Conservation (phyloP, 2,888 invertebrate genomes). For the Ligdia adustata region DNA sequence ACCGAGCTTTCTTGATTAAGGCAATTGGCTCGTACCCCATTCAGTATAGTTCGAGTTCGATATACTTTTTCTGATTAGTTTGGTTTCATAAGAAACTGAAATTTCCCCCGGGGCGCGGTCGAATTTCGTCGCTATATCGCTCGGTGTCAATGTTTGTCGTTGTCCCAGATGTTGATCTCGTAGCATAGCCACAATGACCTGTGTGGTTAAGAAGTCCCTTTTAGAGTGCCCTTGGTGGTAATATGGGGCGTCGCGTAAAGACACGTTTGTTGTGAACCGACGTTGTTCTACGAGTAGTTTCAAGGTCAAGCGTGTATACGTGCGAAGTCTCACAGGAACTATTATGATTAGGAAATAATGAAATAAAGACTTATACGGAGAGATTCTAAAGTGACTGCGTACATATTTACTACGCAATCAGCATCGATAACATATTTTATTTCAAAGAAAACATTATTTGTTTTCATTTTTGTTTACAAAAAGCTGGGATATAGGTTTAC, state of each 20-base stretch:
- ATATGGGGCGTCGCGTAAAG: conserved; percentile 11
- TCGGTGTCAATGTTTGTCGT: conserved; percentile 50
- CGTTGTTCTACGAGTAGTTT: too few species aligned
- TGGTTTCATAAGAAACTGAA: conserved; percentile 50
- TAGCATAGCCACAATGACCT: conserved; percentile 27
- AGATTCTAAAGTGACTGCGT: too few species aligned
- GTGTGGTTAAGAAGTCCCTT: conserved; percentile 30
- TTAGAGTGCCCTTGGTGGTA: conserved; percentile 28
- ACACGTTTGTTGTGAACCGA: conserved; percentile 1
- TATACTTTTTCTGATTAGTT: conserved; percentile 55
- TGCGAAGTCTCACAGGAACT: too few species aligned
- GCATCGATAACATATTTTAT: too few species aligned
- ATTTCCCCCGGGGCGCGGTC: conserved; percentile 58
- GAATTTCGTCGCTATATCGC: conserved; percentile 52
- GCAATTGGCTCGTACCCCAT: conserved; percentile 35
- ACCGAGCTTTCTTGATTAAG: conserved; percentile 40
- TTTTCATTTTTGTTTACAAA: too few species aligned
- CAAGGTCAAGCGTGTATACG: too few species aligned
- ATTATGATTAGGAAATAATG: too few species aligned
- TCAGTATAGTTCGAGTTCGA: conserved; percentile 26
- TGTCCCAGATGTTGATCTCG: conserved; percentile 41
- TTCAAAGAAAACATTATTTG: too few species aligned
- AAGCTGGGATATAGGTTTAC: too few species aligned
- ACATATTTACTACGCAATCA: too few species aligned
- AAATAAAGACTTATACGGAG: too few species aligned